These are phyloP conservation scores for Lepidurus apus DNA, from an alignment of 1,140 invertebrate species.

Conservation along the genomic window DNA sequence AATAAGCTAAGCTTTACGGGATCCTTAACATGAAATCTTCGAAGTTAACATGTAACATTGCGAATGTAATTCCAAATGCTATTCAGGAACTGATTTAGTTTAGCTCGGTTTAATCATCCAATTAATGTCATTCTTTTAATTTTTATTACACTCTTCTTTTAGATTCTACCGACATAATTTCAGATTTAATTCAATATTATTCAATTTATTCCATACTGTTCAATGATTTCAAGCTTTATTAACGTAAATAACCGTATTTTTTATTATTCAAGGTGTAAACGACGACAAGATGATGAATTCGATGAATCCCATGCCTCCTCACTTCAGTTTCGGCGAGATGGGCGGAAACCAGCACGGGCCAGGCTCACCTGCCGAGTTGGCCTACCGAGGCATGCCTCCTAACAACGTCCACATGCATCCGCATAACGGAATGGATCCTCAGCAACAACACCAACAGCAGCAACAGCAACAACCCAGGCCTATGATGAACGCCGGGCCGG, in stretches of 20 bases:
- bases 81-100: too few species aligned
- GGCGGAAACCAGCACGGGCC: conserved; percentile 30
- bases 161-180: too few species aligned
- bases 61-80: too few species aligned
- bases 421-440: conserved; percentile 13
- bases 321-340: conserved; percentile 32
- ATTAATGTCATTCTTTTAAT: too few species aligned
- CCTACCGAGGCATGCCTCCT: conserved; percentile 1
- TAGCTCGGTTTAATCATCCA: too few species aligned
- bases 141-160: too few species aligned
- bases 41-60: too few species aligned
- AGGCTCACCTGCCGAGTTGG: conserved; percentile 24
- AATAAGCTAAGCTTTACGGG: too few species aligned
- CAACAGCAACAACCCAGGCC: conserved; percentile 6
- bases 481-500: background rate
- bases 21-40: too few species aligned
- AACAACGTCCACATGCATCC: conserved; percentile 22
- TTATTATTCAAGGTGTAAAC: background rate
- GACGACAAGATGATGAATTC: conserved; percentile 33
- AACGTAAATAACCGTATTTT: background rate
- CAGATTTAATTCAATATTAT: too few species aligned
- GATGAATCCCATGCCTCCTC: conserved; percentile 34
- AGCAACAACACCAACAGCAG: conserved; percentile 31
- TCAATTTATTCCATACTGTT: too few species aligned
- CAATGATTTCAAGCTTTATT: background rate